Conservation (phyloP, 2,888 invertebrate species). For the Drosophila algonquin region DNA sequence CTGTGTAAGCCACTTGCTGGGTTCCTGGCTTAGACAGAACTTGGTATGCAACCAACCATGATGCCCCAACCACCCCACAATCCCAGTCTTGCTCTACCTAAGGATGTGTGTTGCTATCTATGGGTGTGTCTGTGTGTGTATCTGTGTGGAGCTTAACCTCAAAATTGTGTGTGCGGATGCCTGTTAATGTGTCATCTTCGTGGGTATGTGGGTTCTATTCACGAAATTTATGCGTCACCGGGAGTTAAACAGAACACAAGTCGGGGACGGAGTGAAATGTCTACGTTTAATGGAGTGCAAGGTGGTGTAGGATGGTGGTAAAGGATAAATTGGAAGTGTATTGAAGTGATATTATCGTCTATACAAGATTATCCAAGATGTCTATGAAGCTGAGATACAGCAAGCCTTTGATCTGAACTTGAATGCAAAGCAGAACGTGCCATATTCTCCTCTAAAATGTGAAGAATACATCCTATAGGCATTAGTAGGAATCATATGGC, state of each 20-base stretch:
- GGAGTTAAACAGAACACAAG: neutral
- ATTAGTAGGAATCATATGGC: neutral
- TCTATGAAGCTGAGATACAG: neutral
- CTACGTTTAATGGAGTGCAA: neutral
- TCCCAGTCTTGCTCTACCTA: neutral
- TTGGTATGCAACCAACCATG: slow-evolving; percentile 43
- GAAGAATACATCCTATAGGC: no score
- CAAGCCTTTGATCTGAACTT: neutral
- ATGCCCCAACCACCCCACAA: slow-evolving; percentile 28
- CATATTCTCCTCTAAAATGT: no score
- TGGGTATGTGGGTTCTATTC: neutral
- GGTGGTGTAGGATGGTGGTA: neutral
- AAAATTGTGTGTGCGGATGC: slow-evolving; percentile 53
- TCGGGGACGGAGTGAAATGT: neutral
- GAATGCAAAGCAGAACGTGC: neutral
- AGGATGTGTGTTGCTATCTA: neutral
- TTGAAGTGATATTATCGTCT: neutral
- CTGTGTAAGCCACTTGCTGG: slow-evolving; percentile 28
- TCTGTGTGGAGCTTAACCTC: slow-evolving; percentile 51
- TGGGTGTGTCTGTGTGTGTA: slow-evolving; percentile 18
- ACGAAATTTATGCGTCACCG: slow-evolving; percentile 6
- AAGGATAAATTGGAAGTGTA: neutral
- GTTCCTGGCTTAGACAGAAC: slow-evolving; percentile 41
- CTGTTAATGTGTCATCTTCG: slow-evolving; percentile 31
- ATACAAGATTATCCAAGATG: neutral